These are phyloP conservation scores for Hydraecia micacea DNA, from an alignment of 2,888 invertebrate genomes.

Conservation along the genomic window DNA sequence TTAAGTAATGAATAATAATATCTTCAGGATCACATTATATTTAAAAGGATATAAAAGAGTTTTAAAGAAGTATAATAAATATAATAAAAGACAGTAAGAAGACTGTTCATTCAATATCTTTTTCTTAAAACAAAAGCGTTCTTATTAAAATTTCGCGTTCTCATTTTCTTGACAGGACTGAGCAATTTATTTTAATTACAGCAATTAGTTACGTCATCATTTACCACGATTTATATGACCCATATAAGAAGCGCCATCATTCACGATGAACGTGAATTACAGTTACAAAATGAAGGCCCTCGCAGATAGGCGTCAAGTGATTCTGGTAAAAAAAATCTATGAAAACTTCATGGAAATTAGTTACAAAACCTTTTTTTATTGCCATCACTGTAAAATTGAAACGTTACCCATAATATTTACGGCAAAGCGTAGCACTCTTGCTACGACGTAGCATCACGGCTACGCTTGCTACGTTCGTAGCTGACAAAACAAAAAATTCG, in stretches of 20 bases:
- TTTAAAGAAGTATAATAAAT: slow-evolving; percentile 10
- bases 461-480: slow-evolving; percentile 31
- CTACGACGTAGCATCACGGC: slow-evolving; percentile 29
- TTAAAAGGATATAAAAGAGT: slow-evolving; percentile 4
- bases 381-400: not conserved
- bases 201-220: slow-evolving; percentile 50
- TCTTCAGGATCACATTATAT: not conserved
- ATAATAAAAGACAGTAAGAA: not conserved
- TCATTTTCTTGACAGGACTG: slow-evolving; percentile 37
- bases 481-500: not conserved
- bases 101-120: slow-evolving; percentile 13
- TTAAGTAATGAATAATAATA: not conserved
- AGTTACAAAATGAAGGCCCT: not conserved
- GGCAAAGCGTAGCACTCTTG: slow-evolving; percentile 4
- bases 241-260: slow-evolving; percentile 39
- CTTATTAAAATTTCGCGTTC: slow-evolving; percentile 24
- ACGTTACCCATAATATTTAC: not conserved
- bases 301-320: not conserved
- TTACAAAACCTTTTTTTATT: not conserved
- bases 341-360: not conserved
- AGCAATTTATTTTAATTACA: slow-evolving; percentile 51
- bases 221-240: slow-evolving; percentile 42
- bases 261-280: slow-evolving; percentile 17
- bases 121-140: slow-evolving; percentile 33
- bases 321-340: not conserved